Evolutionary conservation across 35 echinoderm and acorn worm species (phyloP).

Genomic region (Apostichopus parvimensis): DNA sequence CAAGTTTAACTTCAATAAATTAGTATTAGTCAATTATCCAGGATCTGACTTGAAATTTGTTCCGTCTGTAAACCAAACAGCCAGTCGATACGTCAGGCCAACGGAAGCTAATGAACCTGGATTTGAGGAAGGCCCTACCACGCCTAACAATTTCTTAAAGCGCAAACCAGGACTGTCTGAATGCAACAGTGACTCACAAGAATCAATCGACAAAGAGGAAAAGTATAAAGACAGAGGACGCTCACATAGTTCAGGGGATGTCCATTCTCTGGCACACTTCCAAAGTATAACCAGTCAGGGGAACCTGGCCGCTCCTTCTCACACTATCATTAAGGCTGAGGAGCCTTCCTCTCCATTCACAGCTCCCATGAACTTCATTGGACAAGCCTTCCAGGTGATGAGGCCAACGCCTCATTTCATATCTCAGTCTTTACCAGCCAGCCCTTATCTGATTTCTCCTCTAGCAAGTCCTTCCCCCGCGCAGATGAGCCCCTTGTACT

Average conservation of each 20-base stretch:
- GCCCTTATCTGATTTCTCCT: slow-evolving; percentile 83
- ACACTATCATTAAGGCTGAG: slow-evolving; percentile 5
- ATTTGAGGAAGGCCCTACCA: slow-evolving; percentile 65
- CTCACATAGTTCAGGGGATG: slow-evolving; percentile 88
- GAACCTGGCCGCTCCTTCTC: slow-evolving; percentile 31
- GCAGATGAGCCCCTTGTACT: slow-evolving; percentile 77
- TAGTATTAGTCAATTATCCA: slow-evolving; percentile 97
- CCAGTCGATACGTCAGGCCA: slow-evolving; percentile 40
- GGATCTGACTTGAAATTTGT: slow-evolving; percentile 87
- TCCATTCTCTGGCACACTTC: slow-evolving; percentile 41
- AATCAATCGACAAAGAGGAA: slow-evolving; percentile 72
- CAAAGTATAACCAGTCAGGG: slow-evolving; percentile 39
- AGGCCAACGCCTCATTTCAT: slow-evolving; percentile 67
- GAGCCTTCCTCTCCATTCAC: slow-evolving; percentile 45
- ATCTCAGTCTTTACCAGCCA: slow-evolving; percentile 92
- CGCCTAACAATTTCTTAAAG: slow-evolving; percentile 56
- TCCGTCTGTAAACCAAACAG: slow-evolving; percentile 62
- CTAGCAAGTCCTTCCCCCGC: slow-evolving; percentile 78
- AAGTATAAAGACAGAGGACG: slow-evolving; percentile 61
- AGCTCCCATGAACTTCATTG: slow-evolving; percentile 15
- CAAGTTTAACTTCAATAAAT: slow-evolving; percentile 98
- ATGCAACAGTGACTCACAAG: slow-evolving; percentile 80
- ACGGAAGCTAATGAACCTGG: slow-evolving; percentile 50
- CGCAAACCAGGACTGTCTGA: slow-evolving; percentile 63
- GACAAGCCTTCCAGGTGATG: slow-evolving; percentile 66